Percentiles rank a stretch among this genome's conserved stretches.
phyloP scores from a whole-genome alignment of 2,888 invertebrate genomes.

The Metellina segmentata region DNA sequence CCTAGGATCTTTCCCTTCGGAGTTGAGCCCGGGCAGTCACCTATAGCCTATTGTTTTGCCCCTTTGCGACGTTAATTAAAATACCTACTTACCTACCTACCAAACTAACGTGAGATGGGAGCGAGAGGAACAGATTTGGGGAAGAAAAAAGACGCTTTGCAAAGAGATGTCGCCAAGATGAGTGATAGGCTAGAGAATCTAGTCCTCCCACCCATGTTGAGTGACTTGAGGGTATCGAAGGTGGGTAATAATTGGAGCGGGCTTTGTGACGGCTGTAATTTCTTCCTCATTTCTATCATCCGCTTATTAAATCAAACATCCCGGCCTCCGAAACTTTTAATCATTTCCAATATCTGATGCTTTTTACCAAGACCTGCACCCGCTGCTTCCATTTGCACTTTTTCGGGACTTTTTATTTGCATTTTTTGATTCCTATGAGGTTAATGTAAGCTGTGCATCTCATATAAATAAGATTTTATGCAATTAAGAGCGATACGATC shows the following conservation, averaged over 20 bases:
- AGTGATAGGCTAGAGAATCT: not conserved
- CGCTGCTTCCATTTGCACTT: conserved; percentile 31
- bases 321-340: conserved; percentile 69
- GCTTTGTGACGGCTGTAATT: conserved; percentile 76
- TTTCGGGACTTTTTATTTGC: conserved; percentile 35
- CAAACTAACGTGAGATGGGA: no score
- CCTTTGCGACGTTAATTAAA: no score
- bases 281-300: conserved; percentile 75
- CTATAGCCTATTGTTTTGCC: no score
- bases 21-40: no score
- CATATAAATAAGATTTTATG: conserved; percentile 46
- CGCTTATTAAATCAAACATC: conserved; percentile 75
- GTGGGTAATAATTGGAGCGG: conserved; percentile 72
- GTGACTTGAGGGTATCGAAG: conserved; percentile 64
- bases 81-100: not conserved
- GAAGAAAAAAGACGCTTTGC: not conserved
- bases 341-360: conserved; percentile 72
- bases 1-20: no score
- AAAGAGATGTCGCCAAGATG: not conserved
- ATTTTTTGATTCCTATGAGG: conserved; percentile 41
- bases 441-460: conserved; percentile 28
- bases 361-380: conserved; percentile 41
- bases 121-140: not conserved
- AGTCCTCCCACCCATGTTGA: conserved; percentile 8
- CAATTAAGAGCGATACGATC: not conserved